These are phyloP conservation scores for Delphinapterus leucas DNA, from an alignment of 2,113 vertebrate genomes.

Conservation along the genomic window DNA sequence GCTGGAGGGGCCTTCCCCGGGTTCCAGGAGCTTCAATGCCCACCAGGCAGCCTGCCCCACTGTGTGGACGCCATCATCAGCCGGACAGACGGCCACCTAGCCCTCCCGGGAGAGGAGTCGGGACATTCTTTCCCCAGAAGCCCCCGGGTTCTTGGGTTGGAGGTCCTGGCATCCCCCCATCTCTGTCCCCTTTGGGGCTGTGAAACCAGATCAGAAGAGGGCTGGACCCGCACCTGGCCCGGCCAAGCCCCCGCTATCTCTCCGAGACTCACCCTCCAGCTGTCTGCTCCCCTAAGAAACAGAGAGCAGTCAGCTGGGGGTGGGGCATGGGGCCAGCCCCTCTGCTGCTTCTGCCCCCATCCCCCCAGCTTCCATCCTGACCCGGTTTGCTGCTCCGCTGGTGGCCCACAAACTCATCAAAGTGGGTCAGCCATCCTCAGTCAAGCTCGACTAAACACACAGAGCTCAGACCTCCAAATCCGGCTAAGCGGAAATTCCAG, in stretches of 20 bases:
- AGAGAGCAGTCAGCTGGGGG: too few relatives aligned
- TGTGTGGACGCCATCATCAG: too few relatives aligned
- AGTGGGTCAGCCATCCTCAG: not conserved
- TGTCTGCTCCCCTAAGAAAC: not conserved
- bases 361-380: not conserved
- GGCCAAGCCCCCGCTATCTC: not conserved
- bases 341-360: too few relatives aligned
- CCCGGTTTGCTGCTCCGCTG: not conserved
- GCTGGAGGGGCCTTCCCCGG: rapidly evolving
- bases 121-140: not conserved
- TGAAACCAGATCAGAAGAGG: not conserved
- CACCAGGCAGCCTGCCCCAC: not conserved
- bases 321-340: not conserved
- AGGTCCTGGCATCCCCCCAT: not conserved
- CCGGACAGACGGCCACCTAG: not conserved
- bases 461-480: not conserved
- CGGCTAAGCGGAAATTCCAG: not conserved
- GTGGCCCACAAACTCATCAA: not conserved
- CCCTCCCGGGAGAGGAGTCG: not conserved
- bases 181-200: not conserved
- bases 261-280: not conserved
- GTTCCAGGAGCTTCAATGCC: not conserved
- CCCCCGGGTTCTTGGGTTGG: not conserved
- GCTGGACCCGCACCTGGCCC: too few relatives aligned
- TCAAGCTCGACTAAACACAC: not conserved